A percentile compares a stretch with the other conserved stretches of the same genome.
These are phyloP conservation scores for Excalfactoria chinensis DNA, from an alignment of 2,113 vertebrate genomes.

Conservation along the genomic window DNA sequence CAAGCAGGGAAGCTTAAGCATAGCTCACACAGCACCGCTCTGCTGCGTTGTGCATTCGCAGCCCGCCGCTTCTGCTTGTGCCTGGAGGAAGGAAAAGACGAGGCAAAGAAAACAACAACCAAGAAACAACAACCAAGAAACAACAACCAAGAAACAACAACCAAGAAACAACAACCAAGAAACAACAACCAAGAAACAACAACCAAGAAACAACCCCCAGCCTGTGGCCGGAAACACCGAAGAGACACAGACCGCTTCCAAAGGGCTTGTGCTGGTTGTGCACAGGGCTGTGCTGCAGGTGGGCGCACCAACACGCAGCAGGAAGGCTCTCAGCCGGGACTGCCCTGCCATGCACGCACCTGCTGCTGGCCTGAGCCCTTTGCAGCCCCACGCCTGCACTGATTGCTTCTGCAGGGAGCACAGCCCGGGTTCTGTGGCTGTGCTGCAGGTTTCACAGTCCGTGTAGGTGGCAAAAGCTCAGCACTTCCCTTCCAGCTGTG, in stretches of 20 bases:
- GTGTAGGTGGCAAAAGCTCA: background rate
- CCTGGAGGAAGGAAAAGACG: background rate
- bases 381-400: background rate
- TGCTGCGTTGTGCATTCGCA: accelerated
- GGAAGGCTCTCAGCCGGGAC: background rate
- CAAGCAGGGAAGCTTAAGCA: background rate
- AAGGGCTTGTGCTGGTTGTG: background rate
- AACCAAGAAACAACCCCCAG: background rate
- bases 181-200: background rate
- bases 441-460: background rate
- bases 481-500: constrained; percentile 37
- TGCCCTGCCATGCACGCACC: background rate
- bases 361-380: background rate
- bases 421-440: background rate
- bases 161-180: background rate
- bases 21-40: background rate
- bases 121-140: background rate
- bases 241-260: background rate
- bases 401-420: background rate
- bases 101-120: background rate
- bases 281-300: background rate
- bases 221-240: background rate
- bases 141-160: background rate
- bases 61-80: constrained; percentile 6
- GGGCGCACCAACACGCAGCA: background rate